A percentile compares a stretch with the other conserved stretches of the same genome.
Conservation (phyloP, 2,797 vertebrate species). For the Danio jaintianensis region DNA sequence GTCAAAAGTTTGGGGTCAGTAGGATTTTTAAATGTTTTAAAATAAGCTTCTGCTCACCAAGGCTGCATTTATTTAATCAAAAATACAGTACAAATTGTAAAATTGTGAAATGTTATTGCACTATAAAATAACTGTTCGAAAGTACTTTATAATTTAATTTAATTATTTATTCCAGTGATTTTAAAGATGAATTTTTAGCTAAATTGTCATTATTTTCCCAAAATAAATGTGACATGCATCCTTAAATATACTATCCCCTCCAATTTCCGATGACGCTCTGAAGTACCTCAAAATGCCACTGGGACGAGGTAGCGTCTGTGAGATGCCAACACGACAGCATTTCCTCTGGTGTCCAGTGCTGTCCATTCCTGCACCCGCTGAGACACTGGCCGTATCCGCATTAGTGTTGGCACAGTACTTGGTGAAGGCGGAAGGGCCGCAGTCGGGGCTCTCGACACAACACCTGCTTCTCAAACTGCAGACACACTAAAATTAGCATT, state of each 20-base stretch:
- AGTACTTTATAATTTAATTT: too few species aligned
- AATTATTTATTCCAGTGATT: too few species aligned
- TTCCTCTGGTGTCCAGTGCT: constrained; percentile 47
- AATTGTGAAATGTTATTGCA: too few species aligned
- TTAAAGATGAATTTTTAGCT: too few species aligned
- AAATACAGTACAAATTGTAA: too few species aligned
- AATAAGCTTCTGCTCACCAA: too few species aligned
- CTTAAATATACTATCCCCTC: neutral
- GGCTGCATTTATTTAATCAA: too few species aligned
- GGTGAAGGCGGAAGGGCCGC: constrained; percentile 61
- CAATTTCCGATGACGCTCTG: constrained; percentile 2
- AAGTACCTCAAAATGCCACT: constrained; percentile 60
- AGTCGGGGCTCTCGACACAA: constrained; percentile 48
- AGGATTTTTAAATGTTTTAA: too few species aligned
- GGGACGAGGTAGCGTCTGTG: constrained; percentile 53
- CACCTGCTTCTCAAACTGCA: constrained; percentile 57
- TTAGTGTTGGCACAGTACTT: constrained; percentile 58
- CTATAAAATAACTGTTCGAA: too few species aligned
- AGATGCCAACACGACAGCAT: constrained; percentile 48
- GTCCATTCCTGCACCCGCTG: constrained; percentile 1
- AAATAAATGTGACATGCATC: neutral
- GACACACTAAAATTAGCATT: constrained; percentile 50
- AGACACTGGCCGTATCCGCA: constrained; percentile 26
- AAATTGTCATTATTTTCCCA: neutral
- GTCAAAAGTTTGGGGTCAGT: too few species aligned